A percentile compares a stretch with the other conserved stretches of the same genome.
phyloP scores from a whole-genome alignment of 2,113 vertebrate genomes.

The Misgurnus anguillicaudatus region DNA sequence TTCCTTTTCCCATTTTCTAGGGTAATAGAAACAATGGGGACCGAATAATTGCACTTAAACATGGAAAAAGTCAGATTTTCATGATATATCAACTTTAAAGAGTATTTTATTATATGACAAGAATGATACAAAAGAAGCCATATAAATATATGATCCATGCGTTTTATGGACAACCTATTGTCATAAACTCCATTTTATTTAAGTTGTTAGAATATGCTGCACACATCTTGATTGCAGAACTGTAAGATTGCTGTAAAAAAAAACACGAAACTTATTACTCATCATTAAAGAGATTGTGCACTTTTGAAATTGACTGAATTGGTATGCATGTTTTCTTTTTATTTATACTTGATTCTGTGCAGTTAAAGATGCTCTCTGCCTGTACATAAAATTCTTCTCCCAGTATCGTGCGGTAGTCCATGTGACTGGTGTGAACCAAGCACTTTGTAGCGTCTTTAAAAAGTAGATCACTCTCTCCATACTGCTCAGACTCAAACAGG shows the following conservation, averaged over 20 bases:
- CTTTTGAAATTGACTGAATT: neutral
- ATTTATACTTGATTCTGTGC: constrained; percentile 81
- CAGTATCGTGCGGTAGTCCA: constrained; percentile 78
- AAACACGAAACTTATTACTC: neutral
- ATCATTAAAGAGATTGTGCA: neutral
- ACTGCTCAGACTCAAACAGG: constrained; percentile 80
- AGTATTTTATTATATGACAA: constrained; percentile 13
- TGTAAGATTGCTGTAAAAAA: constrained; percentile 71
- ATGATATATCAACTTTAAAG: neutral
- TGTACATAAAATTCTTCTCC: constrained; percentile 77
- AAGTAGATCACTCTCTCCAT: constrained; percentile 84
- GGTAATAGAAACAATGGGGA: too few relatives aligned
- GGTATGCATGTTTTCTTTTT: neutral
- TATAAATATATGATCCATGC: neutral
- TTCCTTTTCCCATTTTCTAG: too few relatives aligned
- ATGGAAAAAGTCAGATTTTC: too few relatives aligned
- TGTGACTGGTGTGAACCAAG: constrained; percentile 78
- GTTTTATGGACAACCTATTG: neutral
- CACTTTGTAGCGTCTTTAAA: constrained; percentile 84
- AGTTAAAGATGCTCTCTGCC: constrained; percentile 81
- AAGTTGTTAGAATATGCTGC: constrained; percentile 67
- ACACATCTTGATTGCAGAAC: constrained; percentile 77
- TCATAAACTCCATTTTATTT: neutral
- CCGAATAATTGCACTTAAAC: too few relatives aligned
- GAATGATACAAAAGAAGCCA: neutral